Evolutionary conservation across 2,797 vertebrate species (phyloP), one percentile per base, ranked within the genome.

Genomic region (Hyperoplus immaculatus): DNA sequence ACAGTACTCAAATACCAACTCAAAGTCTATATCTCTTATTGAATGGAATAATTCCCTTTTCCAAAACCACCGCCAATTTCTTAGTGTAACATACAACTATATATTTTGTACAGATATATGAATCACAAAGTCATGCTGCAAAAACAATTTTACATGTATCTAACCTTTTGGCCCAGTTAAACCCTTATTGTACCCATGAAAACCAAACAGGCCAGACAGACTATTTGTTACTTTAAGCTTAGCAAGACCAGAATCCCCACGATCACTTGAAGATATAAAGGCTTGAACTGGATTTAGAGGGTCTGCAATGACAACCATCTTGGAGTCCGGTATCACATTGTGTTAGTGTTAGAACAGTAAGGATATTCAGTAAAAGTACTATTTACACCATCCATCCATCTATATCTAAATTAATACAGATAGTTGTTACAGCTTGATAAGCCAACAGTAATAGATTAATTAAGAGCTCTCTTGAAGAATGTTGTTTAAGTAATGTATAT

Each of bases 251-350:
- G n/a, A 78, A 53, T 57, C 14, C 36, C n/a, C 8, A 56, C 12
- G 36, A 53, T 68, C 45, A 64, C n/a, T 18, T 12, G 15, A 59
- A 58, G 61, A 72, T 73, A 42, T 16, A 36, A 72, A 39, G 47
- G 45, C 61, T 45, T 43, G 47, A 53, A 74, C 16, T 39, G 5
- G 18, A 80, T 54, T 78, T 69, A 62, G 53, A 73, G 38, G 46
- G 62, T 45, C 39, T 16, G 9, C 58, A 59, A 47, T 46, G 55
- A 64, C 12, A 56, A 74, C 53, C 16, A 74, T 42, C 49, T 67
- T 66, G 9, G n/a, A 57, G 16, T 69, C 0, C 0, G 69, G 47
- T 29, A n/a, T 64, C 42, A 56, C 39, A 71, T 63, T 49, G 43
- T 62, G 13, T 46, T 21, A 47, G 16, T 18, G 42, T 38, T 29